Percentiles rank a stretch among this genome's conserved stretches.
phyloP scores from a whole-genome alignment of 2,888 invertebrate species.

The Psylliodes chrysocephalus region DNA sequence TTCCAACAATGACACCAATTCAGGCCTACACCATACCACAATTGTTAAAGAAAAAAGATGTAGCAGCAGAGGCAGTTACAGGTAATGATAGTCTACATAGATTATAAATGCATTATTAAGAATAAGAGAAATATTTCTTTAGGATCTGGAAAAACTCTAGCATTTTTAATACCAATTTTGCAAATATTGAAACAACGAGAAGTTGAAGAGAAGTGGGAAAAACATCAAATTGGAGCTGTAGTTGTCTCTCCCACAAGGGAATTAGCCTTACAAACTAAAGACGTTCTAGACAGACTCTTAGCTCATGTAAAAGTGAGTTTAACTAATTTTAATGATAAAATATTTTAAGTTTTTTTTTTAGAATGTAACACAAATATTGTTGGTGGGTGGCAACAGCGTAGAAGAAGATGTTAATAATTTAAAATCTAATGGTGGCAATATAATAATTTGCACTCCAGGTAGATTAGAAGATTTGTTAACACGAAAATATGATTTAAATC shows the following conservation, averaged over 20 bases:
- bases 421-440: constrained; percentile 78
- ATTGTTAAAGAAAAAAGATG: constrained; percentile 91
- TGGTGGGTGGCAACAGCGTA: constrained; percentile 86
- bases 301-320: constrained; percentile 63
- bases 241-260: constrained; percentile 97
- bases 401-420: constrained; percentile 79
- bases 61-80: constrained; percentile 97
- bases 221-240: constrained; percentile 85
- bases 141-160: constrained; percentile 97
- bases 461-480: constrained; percentile 87
- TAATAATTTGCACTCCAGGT: constrained; percentile 95
- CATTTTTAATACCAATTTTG: constrained; percentile 92
- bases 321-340: constrained; percentile 4
- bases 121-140: constrained; percentile 3
- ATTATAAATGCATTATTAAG: background rate
- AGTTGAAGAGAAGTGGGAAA: constrained; percentile 72
- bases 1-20: constrained; percentile 71
- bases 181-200: constrained; percentile 80
- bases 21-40: constrained; percentile 91
- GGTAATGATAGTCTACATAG: constrained; percentile 50
- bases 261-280: constrained; percentile 88
- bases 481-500: constrained; percentile 75
- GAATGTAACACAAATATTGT: constrained; percentile 69
- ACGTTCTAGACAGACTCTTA: constrained; percentile 69
- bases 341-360: constrained; percentile 40